Evolutionary conservation across 30 jellyfish, hydroid and myxozoan genomes (phyloP), one percentile per base, ranked within the genome.

Genomic region (Rhopilema esculentum): DNA sequence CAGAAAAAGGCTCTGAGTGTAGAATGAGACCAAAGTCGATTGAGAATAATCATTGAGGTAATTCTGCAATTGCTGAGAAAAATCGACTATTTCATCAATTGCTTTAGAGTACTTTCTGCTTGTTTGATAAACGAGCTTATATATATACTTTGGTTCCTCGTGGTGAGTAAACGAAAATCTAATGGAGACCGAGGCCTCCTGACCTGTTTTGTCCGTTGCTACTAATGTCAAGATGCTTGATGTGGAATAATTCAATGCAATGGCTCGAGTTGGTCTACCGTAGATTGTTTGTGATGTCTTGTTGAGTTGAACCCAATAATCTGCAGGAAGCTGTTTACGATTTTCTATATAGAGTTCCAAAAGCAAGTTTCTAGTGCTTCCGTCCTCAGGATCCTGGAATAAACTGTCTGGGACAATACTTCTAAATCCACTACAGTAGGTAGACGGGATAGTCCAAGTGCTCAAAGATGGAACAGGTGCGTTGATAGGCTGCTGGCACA

Each of bases 321-420:
- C 71, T 4, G 63, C 27, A 9, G 92, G 91, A 1, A 83, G 68
- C 15, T 28, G 23, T 66, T 79, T 61, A 0, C 89, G 52, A 27
- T 27, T 71, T 50, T 69, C 30, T 25, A 40, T 16, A 25, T 84
- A 84, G 18, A 91, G 79, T 17, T 33, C 67, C 16, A 91, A 89
- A 21, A 65, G 4, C 28, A 96, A 89, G 8, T 82, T 84, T 67
- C 97, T 74, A 20, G 99, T 75, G 69, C 91, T 67, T 4, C 99
- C 99, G 74, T 95, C 99, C 66, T 95, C 99, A 6, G 85, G 76
- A 67, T 95, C 99, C 19, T 30, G 57, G 79, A 95, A 95, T 91
- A 87, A 32, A 66, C 79, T 76, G 2, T 67, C 72, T n/a, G 99
- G 99, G 24, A 91, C 85, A 1, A 19, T 48, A 17, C 32, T 70